Base-by-base conservation (phyloP, 2,113 vertebrate genomes). In the Serinus canaria region DNA sequence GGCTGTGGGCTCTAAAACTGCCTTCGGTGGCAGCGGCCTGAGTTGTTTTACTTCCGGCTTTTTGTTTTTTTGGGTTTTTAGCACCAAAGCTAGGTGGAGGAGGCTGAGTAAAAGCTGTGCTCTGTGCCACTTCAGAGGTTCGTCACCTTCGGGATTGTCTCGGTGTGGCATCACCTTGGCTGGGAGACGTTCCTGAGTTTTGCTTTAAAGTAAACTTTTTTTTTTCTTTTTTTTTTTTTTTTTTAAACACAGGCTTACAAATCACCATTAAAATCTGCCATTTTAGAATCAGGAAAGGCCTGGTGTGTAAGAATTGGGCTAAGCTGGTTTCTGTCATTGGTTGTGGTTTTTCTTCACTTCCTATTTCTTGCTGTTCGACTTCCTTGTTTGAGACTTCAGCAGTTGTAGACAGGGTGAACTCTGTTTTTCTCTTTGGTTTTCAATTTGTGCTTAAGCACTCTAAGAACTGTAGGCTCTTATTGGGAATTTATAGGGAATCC, bases 161-260 rank as follows among this genome's bases (percentile, higher is more conserved):
- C 0, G 1, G 11, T 60, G 53, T 56, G 44, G 22, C 63, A 22
- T 5, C 13, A 2, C 11, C 17, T 50, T 28, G 39, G 4, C 1
- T 62, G 18, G n/a, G 25, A 87, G 35, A 10, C 15, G 3, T 63
- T 89, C 13, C 6, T 16, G 28, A 41, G 6, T 64, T 87, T 67
- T 81, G 11, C 16, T 63, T 50, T 41, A 13, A 60, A 64, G 21
- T 59, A 46, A 53, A 37, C 5, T 31, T 44, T 39, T 23, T 43
- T 49, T 67, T 37, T 49, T 67, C 49, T 55, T 31, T 44, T 39
- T 23, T 43, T 49, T 67, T 37, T 49, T 67, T 53, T 55, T 55
- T 22, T 56, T 55, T 33, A 9, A 20, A 1, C 39, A 24, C 22
- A 28, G 56, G 33, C 47, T 6, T 72, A 43, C 4, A 39, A 50